These are phyloP conservation scores for Oeneis ivallda DNA, from an alignment of 2,888 invertebrate genomes.

Conservation along the genomic window DNA sequence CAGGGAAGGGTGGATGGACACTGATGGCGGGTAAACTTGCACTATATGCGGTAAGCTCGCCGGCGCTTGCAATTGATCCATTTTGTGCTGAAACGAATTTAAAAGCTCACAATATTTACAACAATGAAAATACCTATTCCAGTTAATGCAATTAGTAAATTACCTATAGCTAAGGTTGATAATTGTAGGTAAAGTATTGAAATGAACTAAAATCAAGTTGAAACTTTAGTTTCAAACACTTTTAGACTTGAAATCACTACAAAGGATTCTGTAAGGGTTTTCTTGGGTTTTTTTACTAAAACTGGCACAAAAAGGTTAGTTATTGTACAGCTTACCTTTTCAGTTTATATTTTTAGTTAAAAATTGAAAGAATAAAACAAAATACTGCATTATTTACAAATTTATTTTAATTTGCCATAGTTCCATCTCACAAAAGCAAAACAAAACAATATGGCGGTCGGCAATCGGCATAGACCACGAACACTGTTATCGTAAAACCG, in stretches of 20 bases:
- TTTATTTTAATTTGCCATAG: constrained; percentile 49
- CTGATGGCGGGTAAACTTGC: constrained; percentile 63
- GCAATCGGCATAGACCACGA: neutral
- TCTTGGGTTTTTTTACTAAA: neutral
- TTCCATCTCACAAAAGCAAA: constrained; percentile 50
- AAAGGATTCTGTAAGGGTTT: neutral
- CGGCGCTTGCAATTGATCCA: constrained; percentile 65
- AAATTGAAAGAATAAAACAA: constrained; percentile 22
- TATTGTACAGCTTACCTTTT: neutral
- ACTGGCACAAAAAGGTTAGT: neutral
- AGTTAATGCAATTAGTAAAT: too few species aligned
- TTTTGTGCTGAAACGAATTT: constrained; percentile 36
- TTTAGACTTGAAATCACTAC: neutral
- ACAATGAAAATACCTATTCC: neutral
- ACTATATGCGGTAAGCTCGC: constrained; percentile 62
- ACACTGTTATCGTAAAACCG: neutral
- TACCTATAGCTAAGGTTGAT: too few species aligned
- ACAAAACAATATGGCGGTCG: constrained; percentile 45
- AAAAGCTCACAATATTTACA: neutral
- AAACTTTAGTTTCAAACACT: neutral
- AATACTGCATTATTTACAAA: constrained; percentile 42
- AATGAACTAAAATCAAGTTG: neutral
- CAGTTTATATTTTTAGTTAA: neutral
- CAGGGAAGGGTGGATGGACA: constrained; percentile 61
- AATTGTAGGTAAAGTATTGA: neutral